A percentile compares a stretch with the other conserved stretches of the same genome.
phyloP scores from a whole-genome alignment of 2,113 vertebrate species.

The Myotis yumanensis region DNA sequence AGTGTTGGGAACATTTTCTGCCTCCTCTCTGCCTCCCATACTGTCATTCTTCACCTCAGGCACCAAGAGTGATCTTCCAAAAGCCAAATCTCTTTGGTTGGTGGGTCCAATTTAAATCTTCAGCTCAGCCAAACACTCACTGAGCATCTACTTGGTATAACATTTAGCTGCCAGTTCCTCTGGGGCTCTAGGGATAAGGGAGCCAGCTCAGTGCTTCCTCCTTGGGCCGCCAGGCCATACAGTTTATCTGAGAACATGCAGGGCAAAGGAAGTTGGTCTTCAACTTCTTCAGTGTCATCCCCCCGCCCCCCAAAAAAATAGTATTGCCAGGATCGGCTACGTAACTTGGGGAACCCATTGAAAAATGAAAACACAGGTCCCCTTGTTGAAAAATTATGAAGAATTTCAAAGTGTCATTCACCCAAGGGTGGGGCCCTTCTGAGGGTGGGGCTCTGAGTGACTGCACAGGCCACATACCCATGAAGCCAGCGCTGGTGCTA shows the following conservation, averaged over 20 bases:
- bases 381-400: background rate
- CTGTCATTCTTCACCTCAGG: background rate
- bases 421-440: background rate
- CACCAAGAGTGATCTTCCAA: background rate
- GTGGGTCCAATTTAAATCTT: background rate
- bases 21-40: background rate
- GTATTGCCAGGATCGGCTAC: background rate
- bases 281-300: background rate
- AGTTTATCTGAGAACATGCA: background rate
- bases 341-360: background rate
- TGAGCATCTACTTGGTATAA: background rate
- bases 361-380: background rate
- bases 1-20: background rate
- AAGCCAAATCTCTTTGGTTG: background rate
- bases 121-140: background rate
- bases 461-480: background rate
- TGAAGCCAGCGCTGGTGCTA: rapidly evolving
- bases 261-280: background rate
- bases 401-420: background rate
- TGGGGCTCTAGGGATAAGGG: background rate
- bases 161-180: background rate
- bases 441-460: rapidly evolving
- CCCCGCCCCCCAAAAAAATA: background rate
- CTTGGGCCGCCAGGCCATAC: background rate
- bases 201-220: background rate